Evolutionary conservation across 2,888 invertebrate species (phyloP).

Genomic region (Cynaeus angustus): DNA sequence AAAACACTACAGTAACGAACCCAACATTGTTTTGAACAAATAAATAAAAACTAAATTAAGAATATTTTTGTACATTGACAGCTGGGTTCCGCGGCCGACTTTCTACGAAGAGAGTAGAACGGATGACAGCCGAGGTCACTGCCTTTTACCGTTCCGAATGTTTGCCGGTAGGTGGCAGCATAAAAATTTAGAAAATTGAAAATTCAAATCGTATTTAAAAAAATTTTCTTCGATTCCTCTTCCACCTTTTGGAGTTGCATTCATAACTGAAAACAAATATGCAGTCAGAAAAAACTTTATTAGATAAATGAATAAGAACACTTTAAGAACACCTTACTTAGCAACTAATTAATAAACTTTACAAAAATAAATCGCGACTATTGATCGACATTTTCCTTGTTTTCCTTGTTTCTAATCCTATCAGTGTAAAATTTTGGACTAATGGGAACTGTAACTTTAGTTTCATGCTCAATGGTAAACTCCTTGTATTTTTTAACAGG

Average conservation of each 20-base stretch:
- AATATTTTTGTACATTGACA: not conserved
- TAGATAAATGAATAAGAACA: too few relatives aligned
- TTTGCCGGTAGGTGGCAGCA: too few relatives aligned
- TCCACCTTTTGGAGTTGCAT: too few relatives aligned
- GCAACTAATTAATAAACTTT: too few relatives aligned
- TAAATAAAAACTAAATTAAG: not conserved
- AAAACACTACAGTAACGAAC: constrained; percentile 12
- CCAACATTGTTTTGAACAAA: not conserved
- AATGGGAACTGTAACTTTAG: constrained; percentile 77
- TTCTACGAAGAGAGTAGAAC: constrained; percentile 39
- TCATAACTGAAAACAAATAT: too few relatives aligned
- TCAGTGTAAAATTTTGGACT: constrained; percentile 74
- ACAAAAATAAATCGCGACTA: not conserved
- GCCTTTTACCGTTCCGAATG: too few relatives aligned
- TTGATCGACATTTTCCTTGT: constrained; percentile 55
- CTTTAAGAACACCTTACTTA: too few relatives aligned
- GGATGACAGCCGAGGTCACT: too few relatives aligned
- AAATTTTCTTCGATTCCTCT: too few relatives aligned
- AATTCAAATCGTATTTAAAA: too few relatives aligned
- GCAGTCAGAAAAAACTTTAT: too few relatives aligned
- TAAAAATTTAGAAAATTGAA: too few relatives aligned
- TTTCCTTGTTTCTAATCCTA: constrained; percentile 56
- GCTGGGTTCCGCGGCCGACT: not conserved
- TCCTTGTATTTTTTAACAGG: constrained; percentile 75
- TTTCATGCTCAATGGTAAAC: constrained; percentile 74